These are phyloP conservation scores for Pachycephus smyrnensis DNA, from an alignment of 2,888 invertebrate genomes.

Conservation along the genomic window DNA sequence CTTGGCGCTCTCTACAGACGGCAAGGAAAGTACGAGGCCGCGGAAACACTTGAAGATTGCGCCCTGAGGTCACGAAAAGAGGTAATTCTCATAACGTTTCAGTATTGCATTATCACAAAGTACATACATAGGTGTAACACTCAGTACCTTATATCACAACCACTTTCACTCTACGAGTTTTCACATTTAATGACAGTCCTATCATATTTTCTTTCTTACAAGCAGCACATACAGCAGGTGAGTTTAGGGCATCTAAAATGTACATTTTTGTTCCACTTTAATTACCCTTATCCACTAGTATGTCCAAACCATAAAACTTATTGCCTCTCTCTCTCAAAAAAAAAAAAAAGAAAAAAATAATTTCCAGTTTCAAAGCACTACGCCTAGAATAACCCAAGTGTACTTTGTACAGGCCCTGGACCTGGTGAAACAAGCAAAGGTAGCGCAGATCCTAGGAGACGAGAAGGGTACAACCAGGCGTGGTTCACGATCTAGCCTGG, in stretches of 20 bases:
- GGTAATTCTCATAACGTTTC: slow-evolving; percentile 69
- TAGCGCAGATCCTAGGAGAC: slow-evolving; percentile 78
- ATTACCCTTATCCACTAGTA: not conserved
- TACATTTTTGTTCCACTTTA: not conserved
- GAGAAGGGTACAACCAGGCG: slow-evolving; percentile 76
- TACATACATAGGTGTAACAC: not conserved
- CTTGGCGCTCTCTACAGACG: slow-evolving; percentile 97
- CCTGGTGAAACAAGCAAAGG: slow-evolving; percentile 92
- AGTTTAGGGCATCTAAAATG: slow-evolving; percentile 28
- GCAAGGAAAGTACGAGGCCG: slow-evolving; percentile 99
- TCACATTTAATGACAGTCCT: slow-evolving; percentile 6
- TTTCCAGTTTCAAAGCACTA: not conserved
- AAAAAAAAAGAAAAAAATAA: not conserved
- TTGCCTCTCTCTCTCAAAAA: not conserved
- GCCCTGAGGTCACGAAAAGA: slow-evolving; percentile 96
- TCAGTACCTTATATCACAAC: not conserved
- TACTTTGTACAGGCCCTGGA: slow-evolving; percentile 81
- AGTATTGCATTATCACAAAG: not conserved
- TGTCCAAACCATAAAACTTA: not conserved
- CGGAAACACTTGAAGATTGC: slow-evolving; percentile 98
- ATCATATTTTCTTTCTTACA: slow-evolving; percentile 44
- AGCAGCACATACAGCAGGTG: slow-evolving; percentile 63
- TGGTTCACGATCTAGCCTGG: slow-evolving; percentile 79
- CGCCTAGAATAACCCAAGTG: not conserved
- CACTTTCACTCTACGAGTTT: not conserved